Evolutionary conservation across 2,113 vertebrate genomes (phyloP).

Genomic region (Marcusenius ussheri): DNA sequence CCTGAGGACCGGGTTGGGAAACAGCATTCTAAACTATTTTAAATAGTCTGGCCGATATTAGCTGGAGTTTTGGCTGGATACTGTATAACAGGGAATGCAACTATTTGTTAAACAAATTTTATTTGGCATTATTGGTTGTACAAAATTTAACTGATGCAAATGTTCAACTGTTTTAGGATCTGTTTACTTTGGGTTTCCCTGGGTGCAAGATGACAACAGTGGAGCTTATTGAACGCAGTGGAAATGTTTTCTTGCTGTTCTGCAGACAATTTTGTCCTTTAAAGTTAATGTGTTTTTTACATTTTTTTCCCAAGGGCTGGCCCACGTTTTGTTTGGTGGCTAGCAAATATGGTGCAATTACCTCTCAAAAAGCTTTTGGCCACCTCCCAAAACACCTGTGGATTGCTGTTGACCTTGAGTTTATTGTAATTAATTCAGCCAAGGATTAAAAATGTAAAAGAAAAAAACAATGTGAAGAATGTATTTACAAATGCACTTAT

Average conservation of each 20-base stretch:
- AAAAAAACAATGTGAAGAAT: slow-evolving; percentile 1
- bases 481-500: not conserved
- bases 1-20: not conserved
- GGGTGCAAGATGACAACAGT: not conserved
- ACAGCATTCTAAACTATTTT: not conserved
- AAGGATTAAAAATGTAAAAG: slow-evolving; percentile 2
- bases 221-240: not conserved
- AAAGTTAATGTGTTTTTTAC: not conserved
- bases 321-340: not conserved
- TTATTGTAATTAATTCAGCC: not conserved
- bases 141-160: not conserved
- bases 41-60: not conserved
- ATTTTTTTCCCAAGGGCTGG: not conserved
- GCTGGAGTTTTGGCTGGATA: not conserved
- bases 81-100: not conserved
- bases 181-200: not conserved
- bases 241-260: not conserved
- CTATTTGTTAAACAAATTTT: not conserved
- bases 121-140: not conserved
- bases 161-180: not conserved
- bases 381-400: not conserved
- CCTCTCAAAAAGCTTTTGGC: not conserved
- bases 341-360: not conserved
- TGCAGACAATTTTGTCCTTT: not conserved
- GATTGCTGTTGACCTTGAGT: slow-evolving; percentile 1